phyloP scores from a whole-genome alignment of 2,888 invertebrate species.

The Steinernema scapterisci region DNA sequence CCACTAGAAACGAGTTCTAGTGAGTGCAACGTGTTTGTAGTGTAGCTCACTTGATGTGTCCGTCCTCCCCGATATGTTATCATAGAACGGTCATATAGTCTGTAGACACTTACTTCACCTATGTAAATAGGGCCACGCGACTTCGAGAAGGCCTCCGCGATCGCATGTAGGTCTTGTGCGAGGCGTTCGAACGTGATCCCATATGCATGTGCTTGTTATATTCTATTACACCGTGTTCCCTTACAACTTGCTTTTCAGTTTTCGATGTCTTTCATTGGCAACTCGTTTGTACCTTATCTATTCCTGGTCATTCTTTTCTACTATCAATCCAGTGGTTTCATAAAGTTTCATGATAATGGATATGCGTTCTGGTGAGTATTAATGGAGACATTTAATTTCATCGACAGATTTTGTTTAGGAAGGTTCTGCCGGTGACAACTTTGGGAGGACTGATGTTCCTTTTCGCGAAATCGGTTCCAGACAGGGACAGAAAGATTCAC shows the following conservation, averaged over 20 bases:
- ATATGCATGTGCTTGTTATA: no score
- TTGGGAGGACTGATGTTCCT: slow-evolving; percentile 45
- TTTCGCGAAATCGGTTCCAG: slow-evolving; percentile 43
- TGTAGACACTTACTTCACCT: slow-evolving; percentile 11
- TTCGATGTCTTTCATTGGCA: neutral
- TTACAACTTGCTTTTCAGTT: neutral
- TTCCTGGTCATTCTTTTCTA: slow-evolving; percentile 58
- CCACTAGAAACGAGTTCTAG: slow-evolving; percentile 2
- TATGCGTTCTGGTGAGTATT: slow-evolving; percentile 54
- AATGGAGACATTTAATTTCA: neutral
- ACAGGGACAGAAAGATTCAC: slow-evolving; percentile 39
- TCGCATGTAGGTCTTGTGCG: no score
- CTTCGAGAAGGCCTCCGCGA: neutral
- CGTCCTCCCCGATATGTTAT: slow-evolving; percentile 12
- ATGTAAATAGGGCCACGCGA: neutral
- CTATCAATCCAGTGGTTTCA: slow-evolving; percentile 57
- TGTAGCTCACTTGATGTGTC: slow-evolving; percentile 21
- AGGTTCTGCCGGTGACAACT: slow-evolving; percentile 49
- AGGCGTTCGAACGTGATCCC: no score
- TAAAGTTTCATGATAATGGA: slow-evolving; percentile 47
- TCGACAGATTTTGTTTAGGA: slow-evolving; percentile 47
- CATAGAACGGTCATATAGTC: neutral
- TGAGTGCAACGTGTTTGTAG: slow-evolving; percentile 18
- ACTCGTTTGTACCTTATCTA: slow-evolving; percentile 39
- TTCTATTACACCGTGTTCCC: no score